These are phyloP conservation scores for Drosophila funebris DNA, from an alignment of 1,140 invertebrate genomes.

Conservation along the genomic window DNA sequence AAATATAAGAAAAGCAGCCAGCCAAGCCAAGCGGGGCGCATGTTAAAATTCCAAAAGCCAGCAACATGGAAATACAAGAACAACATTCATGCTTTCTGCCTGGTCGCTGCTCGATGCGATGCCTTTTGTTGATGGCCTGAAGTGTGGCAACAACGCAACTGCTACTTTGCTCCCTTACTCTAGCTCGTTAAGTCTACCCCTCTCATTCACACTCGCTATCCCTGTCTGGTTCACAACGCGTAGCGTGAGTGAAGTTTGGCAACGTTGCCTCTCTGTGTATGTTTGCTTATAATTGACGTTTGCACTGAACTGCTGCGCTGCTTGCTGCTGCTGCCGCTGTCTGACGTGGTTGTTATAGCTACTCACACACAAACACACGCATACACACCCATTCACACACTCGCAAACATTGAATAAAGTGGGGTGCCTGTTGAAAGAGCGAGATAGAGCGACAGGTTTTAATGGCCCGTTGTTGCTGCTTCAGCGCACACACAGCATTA, in stretches of 20 bases:
- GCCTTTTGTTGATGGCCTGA: constrained; percentile 47
- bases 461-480: constrained; percentile 69
- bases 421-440: constrained; percentile 56
- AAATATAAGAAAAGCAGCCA: constrained; percentile 28
- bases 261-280: constrained; percentile 50
- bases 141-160: constrained; percentile 33
- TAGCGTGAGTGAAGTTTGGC: constrained; percentile 52
- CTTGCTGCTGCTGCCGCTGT: constrained; percentile 44
- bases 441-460: constrained; percentile 58
- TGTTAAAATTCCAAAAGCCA: constrained; percentile 75
- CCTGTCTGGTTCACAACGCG: constrained; percentile 31
- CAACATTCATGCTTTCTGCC: constrained; percentile 58
- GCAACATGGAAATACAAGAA: constrained; percentile 77
- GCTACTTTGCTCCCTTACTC: constrained; percentile 15
- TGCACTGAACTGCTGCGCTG: constrained; percentile 62
- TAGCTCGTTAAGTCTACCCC: not conserved
- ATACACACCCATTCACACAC: not conserved
- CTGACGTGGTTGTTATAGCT: constrained; percentile 71
- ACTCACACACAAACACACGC: constrained; percentile 28
- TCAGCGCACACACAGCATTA: constrained; percentile 64
- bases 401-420: constrained; percentile 33
- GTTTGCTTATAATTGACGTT: constrained; percentile 82
- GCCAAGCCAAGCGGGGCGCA: constrained; percentile 60
- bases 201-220: constrained; percentile 5
- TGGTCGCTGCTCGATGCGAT: constrained; percentile 25